Conservation (phyloP, 1,140 invertebrate species). For the Cotesia vestalis region DNA sequence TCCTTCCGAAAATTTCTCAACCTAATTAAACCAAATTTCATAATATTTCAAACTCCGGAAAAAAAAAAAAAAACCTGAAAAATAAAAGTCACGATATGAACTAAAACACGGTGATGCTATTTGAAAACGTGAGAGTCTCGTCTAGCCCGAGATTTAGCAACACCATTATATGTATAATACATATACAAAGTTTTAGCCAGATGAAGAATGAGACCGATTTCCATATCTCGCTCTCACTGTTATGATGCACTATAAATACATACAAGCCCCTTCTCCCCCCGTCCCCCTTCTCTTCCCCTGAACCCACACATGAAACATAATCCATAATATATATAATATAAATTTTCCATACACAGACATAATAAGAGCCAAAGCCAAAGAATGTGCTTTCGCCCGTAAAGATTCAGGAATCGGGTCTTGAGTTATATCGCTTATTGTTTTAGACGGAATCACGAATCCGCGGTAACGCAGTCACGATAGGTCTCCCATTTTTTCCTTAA, state of each 20-base stretch:
- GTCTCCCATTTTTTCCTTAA: constrained; percentile 34
- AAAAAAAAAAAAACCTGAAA: no score
- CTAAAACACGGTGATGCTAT: constrained; percentile 1
- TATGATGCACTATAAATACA: no score
- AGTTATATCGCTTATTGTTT: constrained; percentile 46
- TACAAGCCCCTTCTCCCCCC: not conserved
- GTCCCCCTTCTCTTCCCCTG: no score
- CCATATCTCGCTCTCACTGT: constrained; percentile 35
- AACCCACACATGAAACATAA: no score
- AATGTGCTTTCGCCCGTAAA: constrained; percentile 37
- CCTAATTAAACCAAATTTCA: no score
- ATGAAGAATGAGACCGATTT: constrained; percentile 36
- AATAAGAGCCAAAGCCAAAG: constrained; percentile 1
- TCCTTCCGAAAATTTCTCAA: no score
- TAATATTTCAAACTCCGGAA: no score
- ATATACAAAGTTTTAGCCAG: not conserved
- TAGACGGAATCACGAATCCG: constrained; percentile 44
- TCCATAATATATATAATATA: no score
- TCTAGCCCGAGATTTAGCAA: constrained; percentile 19
- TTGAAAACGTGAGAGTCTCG: constrained; percentile 18
- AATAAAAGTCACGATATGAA: constrained; percentile 5
- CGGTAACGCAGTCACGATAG: constrained; percentile 43
- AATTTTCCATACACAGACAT: no score
- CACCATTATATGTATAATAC: not conserved
- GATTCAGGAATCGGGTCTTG: constrained; percentile 36